Percentiles rank a stretch among this genome's conserved stretches.
phyloP scores from a whole-genome alignment of 2,888 invertebrate genomes.

The Sminthurides aquaticus region DNA sequence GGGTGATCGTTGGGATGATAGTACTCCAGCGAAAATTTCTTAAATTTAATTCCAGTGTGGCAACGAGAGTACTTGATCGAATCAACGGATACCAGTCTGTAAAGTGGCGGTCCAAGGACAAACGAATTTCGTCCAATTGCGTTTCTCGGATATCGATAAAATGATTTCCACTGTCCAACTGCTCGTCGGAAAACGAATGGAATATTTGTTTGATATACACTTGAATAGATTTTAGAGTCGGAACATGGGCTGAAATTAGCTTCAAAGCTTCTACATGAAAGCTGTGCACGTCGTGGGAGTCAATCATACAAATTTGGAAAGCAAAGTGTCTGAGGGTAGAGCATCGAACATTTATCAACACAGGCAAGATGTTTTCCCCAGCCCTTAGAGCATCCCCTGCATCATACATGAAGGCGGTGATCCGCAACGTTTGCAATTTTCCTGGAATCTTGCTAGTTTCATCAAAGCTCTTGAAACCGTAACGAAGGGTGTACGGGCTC shows the following conservation, averaged over 20 bases:
- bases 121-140: slow-evolving; percentile 11
- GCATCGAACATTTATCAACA: slow-evolving; percentile 10
- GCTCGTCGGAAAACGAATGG: background rate
- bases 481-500: slow-evolving; percentile 15
- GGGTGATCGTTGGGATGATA: slow-evolving; percentile 19
- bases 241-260: slow-evolving; percentile 11
- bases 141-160: background rate
- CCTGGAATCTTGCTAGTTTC: slow-evolving; percentile 1
- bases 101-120: slow-evolving; percentile 16
- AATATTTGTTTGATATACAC: slow-evolving; percentile 20
- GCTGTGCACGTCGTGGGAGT: slow-evolving; percentile 16
- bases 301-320: slow-evolving; percentile 20
- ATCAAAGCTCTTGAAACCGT: slow-evolving; percentile 13
- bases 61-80: background rate
- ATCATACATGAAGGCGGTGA: slow-evolving; percentile 23
- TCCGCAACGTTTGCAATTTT: slow-evolving; percentile 9
- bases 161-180: background rate
- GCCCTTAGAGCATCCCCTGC: slow-evolving; percentile 12
- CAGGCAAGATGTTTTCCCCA: slow-evolving; percentile 15
- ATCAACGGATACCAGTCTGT: slow-evolving; percentile 12
- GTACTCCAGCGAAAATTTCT: slow-evolving; percentile 21
- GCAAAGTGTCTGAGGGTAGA: slow-evolving; percentile 8
- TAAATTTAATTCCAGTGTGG: slow-evolving; percentile 21
- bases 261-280: slow-evolving; percentile 16
- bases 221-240: slow-evolving; percentile 14